Conservation (phyloP, 2,888 invertebrate genomes). For the Dynastes tityus region DNA sequence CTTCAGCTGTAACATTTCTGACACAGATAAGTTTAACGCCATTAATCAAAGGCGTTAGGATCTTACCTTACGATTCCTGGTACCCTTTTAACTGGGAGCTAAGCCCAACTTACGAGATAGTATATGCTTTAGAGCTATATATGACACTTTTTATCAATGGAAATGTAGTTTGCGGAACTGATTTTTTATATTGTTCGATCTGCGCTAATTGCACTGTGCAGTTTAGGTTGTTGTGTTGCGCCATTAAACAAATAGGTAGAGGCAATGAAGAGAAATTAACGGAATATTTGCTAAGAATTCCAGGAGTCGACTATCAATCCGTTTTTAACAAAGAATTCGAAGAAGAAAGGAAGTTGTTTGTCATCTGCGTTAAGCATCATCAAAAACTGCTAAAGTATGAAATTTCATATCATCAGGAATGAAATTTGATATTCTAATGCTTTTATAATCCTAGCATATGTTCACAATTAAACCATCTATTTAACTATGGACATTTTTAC, state of each 20-base stretch:
- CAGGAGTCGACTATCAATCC: slow-evolving; percentile 32
- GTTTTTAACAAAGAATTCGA: slow-evolving; percentile 20
- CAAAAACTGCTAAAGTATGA: slow-evolving; percentile 52
- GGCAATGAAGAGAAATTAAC: slow-evolving; percentile 44
- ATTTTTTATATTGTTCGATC: slow-evolving; percentile 54
- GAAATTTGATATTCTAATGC: background rate
- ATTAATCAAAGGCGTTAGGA: slow-evolving; percentile 50
- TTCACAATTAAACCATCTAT: slow-evolving; percentile 38
- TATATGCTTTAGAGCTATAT: slow-evolving; percentile 54
- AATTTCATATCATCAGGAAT: background rate
- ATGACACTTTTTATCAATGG: slow-evolving; percentile 51
- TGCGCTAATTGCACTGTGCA: slow-evolving; percentile 54
- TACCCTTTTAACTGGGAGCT: slow-evolving; percentile 52
- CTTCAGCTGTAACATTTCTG: slow-evolving; percentile 50
- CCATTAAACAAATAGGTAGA: slow-evolving; percentile 49
- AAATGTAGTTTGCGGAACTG: slow-evolving; percentile 53
- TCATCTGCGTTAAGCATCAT: slow-evolving; percentile 55
- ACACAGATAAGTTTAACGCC: slow-evolving; percentile 53
- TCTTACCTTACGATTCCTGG: slow-evolving; percentile 54
- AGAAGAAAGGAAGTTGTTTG: slow-evolving; percentile 45
- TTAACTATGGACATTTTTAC: slow-evolving; percentile 50
- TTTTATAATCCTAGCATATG: slow-evolving; percentile 48
- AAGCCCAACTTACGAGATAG: slow-evolving; percentile 54
- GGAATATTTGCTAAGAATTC: slow-evolving; percentile 29
- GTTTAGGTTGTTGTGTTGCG: slow-evolving; percentile 51